A percentile compares a stretch with the other conserved stretches of the same genome.
phyloP scores from a whole-genome alignment of 2,797 vertebrate genomes.

The Tarsius wallacei region DNA sequence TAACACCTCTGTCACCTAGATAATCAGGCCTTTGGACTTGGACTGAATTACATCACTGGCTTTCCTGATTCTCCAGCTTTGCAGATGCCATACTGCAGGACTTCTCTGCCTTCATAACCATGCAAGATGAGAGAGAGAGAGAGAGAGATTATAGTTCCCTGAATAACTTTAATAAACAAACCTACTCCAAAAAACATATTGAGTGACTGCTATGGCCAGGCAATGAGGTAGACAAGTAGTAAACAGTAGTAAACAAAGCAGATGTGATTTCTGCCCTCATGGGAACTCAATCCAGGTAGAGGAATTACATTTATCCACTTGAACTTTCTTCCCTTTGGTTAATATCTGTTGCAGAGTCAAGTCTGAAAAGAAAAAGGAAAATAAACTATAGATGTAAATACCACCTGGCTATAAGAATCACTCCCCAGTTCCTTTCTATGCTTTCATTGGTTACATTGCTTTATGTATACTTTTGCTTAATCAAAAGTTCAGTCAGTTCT shows the following conservation, averaged over 20 bases:
- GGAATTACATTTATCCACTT: background rate
- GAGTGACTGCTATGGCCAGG: background rate
- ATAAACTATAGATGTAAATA: background rate
- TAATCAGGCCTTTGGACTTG: background rate
- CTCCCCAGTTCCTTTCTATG: background rate
- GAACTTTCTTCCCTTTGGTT: background rate
- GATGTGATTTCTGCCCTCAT: background rate
- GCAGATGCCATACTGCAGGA: too few relatives aligned
- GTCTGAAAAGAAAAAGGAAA: background rate
- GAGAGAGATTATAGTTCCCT: background rate
- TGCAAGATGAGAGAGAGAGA: background rate
- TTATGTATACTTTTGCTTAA: background rate
- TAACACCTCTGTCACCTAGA: background rate
- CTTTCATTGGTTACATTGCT: background rate
- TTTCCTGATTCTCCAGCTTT: background rate
- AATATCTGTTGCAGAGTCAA: background rate
- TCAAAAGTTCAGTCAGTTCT: background rate
- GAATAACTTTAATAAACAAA: background rate
- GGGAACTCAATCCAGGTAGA: background rate
- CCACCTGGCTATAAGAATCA: background rate
- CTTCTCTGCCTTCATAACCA: background rate
- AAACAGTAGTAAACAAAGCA: background rate
- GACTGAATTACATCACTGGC: background rate
- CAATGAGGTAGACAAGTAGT: too few relatives aligned
- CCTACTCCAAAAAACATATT: background rate